Evolutionary conservation across 1,140 invertebrate genomes (phyloP).

Genomic region (Daktulosphaira vitifoliae): DNA sequence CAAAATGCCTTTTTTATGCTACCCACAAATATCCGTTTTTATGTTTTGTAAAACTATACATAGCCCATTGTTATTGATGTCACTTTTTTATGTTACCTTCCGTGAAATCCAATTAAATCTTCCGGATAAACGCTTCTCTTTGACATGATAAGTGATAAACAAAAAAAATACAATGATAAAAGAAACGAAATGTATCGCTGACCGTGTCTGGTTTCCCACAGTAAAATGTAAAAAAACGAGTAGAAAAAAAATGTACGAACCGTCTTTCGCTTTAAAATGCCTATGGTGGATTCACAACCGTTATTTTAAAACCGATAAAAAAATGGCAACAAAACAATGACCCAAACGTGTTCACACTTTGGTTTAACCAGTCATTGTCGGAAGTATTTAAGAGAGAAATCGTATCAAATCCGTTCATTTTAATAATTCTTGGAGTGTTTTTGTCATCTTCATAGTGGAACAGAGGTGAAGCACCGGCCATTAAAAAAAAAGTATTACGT

Average conservation of each 20-base stretch:
- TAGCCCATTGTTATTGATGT: constrained; percentile 13
- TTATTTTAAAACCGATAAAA: constrained; percentile 3
- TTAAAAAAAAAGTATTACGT: neutral
- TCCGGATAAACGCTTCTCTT: constrained; percentile 27
- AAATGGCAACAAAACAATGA: constrained; percentile 26
- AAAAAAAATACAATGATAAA: neutral
- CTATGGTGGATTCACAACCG: neutral
- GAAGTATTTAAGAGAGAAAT: constrained; percentile 26
- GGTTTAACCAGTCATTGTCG: constrained; percentile 27
- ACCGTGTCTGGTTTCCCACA: constrained; percentile 30
- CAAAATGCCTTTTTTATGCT: constrained; percentile 16
- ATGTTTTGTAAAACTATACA: neutral
- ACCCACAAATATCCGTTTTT: constrained; percentile 7
- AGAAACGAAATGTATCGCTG: neutral
- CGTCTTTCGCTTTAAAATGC: constrained; percentile 28
- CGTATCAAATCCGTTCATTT: constrained; percentile 32
- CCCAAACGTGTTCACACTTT: constrained; percentile 10
- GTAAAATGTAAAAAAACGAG: constrained; percentile 3
- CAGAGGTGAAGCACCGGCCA: neutral
- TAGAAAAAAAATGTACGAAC: neutral
- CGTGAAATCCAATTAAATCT: constrained; percentile 29
- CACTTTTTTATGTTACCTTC: constrained; percentile 7
- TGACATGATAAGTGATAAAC: neutral
- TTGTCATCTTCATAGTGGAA: neutral
- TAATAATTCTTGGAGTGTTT: neutral